Evolutionary conservation across 2,888 invertebrate species (phyloP).

Genomic region (Dione vanillae): DNA sequence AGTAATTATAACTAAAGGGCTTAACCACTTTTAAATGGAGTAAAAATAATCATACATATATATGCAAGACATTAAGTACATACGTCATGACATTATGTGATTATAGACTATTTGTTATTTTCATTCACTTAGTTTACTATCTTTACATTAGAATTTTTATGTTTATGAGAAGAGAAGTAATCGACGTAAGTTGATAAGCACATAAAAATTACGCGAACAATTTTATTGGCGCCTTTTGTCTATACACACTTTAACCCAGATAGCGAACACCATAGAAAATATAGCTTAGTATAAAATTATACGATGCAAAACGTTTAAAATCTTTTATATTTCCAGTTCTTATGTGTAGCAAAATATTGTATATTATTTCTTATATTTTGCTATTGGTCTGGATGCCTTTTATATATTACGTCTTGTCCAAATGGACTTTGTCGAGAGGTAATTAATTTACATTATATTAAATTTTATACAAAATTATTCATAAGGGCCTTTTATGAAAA

Average conservation of each 20-base stretch:
- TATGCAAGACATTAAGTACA: too few relatives aligned
- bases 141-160: too few relatives aligned
- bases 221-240: too few relatives aligned
- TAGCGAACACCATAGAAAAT: not conserved
- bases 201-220: too few relatives aligned
- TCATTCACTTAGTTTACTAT: too few relatives aligned
- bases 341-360: conserved; percentile 62
- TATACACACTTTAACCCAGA: not conserved
- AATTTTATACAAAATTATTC: not conserved
- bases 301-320: not conserved
- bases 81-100: too few relatives aligned
- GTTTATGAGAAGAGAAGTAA: too few relatives aligned
- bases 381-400: conserved; percentile 75
- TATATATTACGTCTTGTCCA: conserved; percentile 71
- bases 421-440: conserved; percentile 69
- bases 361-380: conserved; percentile 63
- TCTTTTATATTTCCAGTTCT: conserved; percentile 59
- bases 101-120: too few relatives aligned
- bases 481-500: not conserved
- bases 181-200: too few relatives aligned
- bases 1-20: too few relatives aligned
- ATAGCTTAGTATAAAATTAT: not conserved
- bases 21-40: too few relatives aligned
- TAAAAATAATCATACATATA: too few relatives aligned
- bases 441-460: conserved; percentile 40